phyloP scores from a whole-genome alignment of 2,888 invertebrate genomes.

The Drosophila rubida region DNA sequence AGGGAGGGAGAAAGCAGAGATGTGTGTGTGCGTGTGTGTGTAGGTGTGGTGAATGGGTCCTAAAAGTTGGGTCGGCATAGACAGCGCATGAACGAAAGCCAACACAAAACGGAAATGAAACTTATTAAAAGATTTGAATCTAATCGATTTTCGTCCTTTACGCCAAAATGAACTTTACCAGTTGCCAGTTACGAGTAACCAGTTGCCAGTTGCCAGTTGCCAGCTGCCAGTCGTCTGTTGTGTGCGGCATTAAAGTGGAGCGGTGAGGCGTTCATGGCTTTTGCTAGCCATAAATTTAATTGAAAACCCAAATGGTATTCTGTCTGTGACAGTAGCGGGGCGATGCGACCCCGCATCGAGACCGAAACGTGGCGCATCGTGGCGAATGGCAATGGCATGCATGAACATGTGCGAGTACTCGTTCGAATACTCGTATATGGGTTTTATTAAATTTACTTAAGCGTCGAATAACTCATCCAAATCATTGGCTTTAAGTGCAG shows the following conservation, averaged over 20 bases:
- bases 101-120: constrained; percentile 80
- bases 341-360: constrained; percentile 3
- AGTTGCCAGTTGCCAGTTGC: constrained; percentile 20
- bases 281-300: constrained; percentile 76
- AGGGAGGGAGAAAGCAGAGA: neutral
- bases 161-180: constrained; percentile 70
- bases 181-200: constrained; percentile 35
- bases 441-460: constrained; percentile 73
- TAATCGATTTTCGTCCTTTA: constrained; percentile 80
- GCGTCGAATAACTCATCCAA: constrained; percentile 57
- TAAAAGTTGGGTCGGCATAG: constrained; percentile 43
- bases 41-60: constrained; percentile 22
- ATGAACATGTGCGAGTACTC: constrained; percentile 14
- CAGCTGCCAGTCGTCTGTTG: constrained; percentile 25
- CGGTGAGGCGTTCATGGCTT: constrained; percentile 36
- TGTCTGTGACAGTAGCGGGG: constrained; percentile 53
- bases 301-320: constrained; percentile 70
- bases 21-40: neutral
- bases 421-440: constrained; percentile 17
- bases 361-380: neutral
- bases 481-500: constrained; percentile 58
- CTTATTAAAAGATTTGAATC: constrained; percentile 83
- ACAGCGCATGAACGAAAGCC: constrained; percentile 66
- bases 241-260: constrained; percentile 52
- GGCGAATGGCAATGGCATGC: constrained; percentile 20